phyloP scores from a whole-genome alignment of 2,113 vertebrate species.

The Baryphthengus martii region DNA sequence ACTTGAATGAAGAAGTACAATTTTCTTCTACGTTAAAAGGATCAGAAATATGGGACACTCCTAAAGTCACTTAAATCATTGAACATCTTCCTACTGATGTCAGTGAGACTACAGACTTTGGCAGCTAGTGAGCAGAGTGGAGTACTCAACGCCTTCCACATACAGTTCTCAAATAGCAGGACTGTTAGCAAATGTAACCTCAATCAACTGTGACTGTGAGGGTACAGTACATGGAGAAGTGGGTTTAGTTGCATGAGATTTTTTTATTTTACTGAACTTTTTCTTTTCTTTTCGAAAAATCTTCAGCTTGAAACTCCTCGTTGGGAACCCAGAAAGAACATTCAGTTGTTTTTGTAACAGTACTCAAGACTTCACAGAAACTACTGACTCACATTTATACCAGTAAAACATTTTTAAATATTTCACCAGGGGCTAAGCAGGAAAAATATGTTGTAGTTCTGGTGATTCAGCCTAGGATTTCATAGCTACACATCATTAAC shows the following conservation, averaged over 20 bases:
- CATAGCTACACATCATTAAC: slow-evolving; percentile 43
- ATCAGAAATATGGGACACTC: background rate
- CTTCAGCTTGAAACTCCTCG: background rate
- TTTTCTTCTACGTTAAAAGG: background rate
- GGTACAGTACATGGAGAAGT: background rate
- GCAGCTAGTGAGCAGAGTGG: background rate
- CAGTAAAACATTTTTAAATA: slow-evolving; percentile 17
- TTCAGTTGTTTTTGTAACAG: background rate
- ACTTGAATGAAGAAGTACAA: background rate
- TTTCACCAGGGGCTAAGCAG: slow-evolving; percentile 15
- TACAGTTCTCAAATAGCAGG: background rate
- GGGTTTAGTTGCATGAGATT: background rate
- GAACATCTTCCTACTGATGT: background rate
- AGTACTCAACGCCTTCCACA: background rate
- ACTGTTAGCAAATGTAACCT: background rate
- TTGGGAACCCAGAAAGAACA: background rate
- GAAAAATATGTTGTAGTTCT: slow-evolving; percentile 26
- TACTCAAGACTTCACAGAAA: slow-evolving; percentile 10
- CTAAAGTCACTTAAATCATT: background rate
- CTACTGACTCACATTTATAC: slow-evolving; percentile 12
- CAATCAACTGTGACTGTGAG: background rate
- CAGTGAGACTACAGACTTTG: background rate
- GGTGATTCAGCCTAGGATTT: slow-evolving; percentile 27
- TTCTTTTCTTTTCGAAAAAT: background rate
- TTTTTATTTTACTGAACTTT: background rate